Base-by-base conservation (phyloP, 2,888 invertebrate species). In the Drosophila siamana region DNA sequence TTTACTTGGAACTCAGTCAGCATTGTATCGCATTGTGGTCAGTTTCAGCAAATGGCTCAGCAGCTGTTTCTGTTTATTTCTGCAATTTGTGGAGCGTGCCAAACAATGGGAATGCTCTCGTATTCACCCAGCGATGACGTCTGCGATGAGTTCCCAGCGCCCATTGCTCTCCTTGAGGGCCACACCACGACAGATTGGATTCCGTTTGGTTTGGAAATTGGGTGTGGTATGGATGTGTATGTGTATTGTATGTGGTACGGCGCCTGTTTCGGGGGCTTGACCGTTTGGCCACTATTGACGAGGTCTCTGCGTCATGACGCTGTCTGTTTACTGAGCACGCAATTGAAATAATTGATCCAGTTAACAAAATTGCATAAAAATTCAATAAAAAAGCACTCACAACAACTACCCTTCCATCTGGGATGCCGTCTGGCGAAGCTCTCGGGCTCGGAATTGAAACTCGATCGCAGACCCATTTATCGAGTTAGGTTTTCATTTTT, bases 351-450 rank as follows among this genome's bases (percentile, higher is more conserved):
- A 86, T 86, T 86, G 89, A 86, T 88, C 87, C 74, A 86, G 86
- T 86, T 86, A 86, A 88, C 80, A 78, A 84, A 88, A 88, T 86
- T 88, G 87, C 85, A 88, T 84, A 84, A 73, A 88, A 88, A 80
- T 83, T 88, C 80, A 84, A 85, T 74, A 85, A 82, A 69, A 67
- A 76, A 38, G 48, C 51, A 62, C 54, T 16, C 61, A 60, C 60
- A 61, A 44, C 50, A 56, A 50, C 64, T 70, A 69, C 36, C 69
- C 65, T 40, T 33, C 16, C 40, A 8, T n/a, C 63, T 41, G 52
- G 26, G 36, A n/a, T 38, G 47, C 36, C 16, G 56, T 57, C 62
- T 62, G 63, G 38, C 7, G 47, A 70, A 65, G 30, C 72, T 55
- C 52, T 8, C 11, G 33, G 33, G 43, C 9, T 43, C 33, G 33